Evolutionary conservation across 2,888 invertebrate genomes (phyloP).

Genomic region (Melipona bicolor): DNA sequence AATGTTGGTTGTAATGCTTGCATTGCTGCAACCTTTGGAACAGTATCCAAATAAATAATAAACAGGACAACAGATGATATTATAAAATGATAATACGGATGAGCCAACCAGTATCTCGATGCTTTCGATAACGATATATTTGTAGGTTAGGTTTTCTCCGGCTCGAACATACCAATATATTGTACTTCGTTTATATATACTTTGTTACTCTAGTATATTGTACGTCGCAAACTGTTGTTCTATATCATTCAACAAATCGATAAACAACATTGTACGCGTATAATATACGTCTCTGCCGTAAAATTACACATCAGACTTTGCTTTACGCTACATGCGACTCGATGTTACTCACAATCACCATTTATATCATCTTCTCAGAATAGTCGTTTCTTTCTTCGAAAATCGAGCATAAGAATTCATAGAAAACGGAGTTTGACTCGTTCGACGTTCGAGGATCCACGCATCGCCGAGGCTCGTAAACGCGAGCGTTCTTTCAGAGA

Average conservation of each 20-base stretch:
- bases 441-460: slow-evolving; percentile 39
- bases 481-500: slow-evolving; percentile 49
- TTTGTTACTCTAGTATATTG: neutral
- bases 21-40: too few species aligned
- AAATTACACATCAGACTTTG: slow-evolving; percentile 35
- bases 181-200: slow-evolving; percentile 18
- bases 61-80: too few species aligned
- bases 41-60: too few species aligned
- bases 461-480: slow-evolving; percentile 56
- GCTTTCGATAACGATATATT: slow-evolving; percentile 28
- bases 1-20: too few species aligned
- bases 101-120: slow-evolving; percentile 15
- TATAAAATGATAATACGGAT: too few species aligned
- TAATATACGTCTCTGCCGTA: slow-evolving; percentile 24
- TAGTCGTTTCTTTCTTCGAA: too few species aligned
- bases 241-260: neutral
- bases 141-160: slow-evolving; percentile 71
- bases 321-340: slow-evolving; percentile 44
- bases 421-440: too few species aligned
- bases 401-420: too few species aligned
- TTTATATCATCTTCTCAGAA: too few species aligned
- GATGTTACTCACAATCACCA: slow-evolving; percentile 45
- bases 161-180: slow-evolving; percentile 30
- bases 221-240: neutral
- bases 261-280: neutral